Percentiles rank a stretch among this genome's conserved stretches.
Evolutionary conservation across 2,113 vertebrate species (phyloP).

Genomic region (Vulpes ferrilata): DNA sequence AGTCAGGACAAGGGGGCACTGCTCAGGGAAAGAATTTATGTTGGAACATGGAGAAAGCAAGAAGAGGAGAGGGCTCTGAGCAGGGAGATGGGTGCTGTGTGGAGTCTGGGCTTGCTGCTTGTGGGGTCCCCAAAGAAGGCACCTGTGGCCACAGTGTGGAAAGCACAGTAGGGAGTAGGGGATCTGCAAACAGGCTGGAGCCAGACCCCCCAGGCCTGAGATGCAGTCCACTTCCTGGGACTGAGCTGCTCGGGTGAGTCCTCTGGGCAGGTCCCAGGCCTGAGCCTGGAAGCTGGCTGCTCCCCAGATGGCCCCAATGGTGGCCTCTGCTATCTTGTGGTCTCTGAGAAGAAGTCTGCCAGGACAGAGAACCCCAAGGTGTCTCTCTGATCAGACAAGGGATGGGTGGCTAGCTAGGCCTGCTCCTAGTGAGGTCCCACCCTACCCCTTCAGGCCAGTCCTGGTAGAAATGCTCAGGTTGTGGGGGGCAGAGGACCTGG

Average conservation of each 20-base stretch:
- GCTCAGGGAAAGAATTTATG: not conserved
- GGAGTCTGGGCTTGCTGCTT: not conserved
- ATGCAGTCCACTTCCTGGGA: not conserved
- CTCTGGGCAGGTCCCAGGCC: not conserved
- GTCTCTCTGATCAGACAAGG: not conserved
- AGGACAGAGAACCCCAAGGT: not conserved
- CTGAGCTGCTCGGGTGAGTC: not conserved
- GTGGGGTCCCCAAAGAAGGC: no score
- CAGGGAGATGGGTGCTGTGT: not conserved
- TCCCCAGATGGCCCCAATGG: not conserved
- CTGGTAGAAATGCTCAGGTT: not conserved
- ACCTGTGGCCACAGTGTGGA: not conserved
- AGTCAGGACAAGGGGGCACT: not conserved
- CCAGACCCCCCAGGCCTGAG: not conserved
- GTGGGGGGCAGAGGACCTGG: accelerated
- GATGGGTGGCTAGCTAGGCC: no score
- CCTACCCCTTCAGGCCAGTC: not conserved
- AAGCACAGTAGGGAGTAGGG: accelerated
- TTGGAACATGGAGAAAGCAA: not conserved
- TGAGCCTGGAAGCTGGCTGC: not conserved
- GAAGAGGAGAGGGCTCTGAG: not conserved
- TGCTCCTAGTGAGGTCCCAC: not conserved
- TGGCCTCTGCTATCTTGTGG: not conserved
- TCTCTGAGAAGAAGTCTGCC: not conserved
- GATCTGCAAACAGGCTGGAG: not conserved